Percentiles rank a stretch among this genome's conserved stretches.
phyloP scores from a whole-genome alignment of 2,113 vertebrate genomes.

The Lepus timidus region DNA sequence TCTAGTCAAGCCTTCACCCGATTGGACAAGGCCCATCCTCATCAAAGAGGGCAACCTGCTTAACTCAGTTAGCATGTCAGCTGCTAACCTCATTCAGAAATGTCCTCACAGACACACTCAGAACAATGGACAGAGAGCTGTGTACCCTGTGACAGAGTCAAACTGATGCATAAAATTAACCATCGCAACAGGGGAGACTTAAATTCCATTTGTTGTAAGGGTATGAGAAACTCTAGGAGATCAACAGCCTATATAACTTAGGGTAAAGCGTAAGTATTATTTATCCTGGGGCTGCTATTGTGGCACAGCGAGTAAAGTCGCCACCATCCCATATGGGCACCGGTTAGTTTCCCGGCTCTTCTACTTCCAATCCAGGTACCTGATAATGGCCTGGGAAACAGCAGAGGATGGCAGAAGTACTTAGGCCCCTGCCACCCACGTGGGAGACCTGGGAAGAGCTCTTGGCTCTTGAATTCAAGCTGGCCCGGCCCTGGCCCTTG shows the following conservation, averaged over 20 bases:
- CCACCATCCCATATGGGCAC: too few species aligned
- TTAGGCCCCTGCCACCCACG: too few species aligned
- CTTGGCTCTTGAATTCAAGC: too few species aligned
- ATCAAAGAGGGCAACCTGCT: background rate
- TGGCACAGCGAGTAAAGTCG: too few species aligned
- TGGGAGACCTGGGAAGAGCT: too few species aligned
- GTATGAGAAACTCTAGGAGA: background rate
- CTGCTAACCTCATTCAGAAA: background rate
- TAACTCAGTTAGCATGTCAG: background rate
- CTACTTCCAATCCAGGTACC: too few species aligned
- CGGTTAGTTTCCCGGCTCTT: too few species aligned
- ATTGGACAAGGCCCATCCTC: background rate
- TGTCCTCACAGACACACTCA: background rate
- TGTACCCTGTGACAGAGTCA: background rate
- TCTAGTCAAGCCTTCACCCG: background rate
- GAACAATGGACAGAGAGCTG: background rate
- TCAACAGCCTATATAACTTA: background rate
- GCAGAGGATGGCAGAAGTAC: too few species aligned
- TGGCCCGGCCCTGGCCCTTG: too few species aligned
- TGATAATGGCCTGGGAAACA: too few species aligned
- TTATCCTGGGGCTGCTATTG: background rate
- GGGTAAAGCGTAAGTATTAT: background rate
- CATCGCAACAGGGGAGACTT: background rate
- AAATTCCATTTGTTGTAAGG: background rate
- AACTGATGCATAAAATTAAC: background rate